A percentile compares a stretch with the other conserved stretches of the same genome.
Conservation (phyloP, 2,113 vertebrate genomes). For the Nanorana parkeri region DNA sequence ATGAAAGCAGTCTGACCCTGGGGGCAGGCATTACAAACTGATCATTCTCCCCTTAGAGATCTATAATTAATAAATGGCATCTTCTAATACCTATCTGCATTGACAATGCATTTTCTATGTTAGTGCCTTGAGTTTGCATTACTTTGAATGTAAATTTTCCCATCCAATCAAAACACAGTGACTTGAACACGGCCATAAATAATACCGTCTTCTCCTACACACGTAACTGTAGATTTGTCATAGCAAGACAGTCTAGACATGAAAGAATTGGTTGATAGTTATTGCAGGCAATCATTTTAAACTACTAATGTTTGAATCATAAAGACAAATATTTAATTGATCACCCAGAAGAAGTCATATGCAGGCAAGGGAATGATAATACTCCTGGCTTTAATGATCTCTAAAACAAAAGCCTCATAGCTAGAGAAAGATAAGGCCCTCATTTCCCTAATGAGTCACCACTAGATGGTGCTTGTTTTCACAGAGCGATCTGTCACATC, state of each 20-base stretch:
- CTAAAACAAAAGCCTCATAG: slow-evolving; percentile 16
- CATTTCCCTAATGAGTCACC: not conserved
- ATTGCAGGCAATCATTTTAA: slow-evolving; percentile 41
- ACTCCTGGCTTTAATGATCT: slow-evolving; percentile 24
- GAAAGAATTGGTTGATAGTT: slow-evolving; percentile 38
- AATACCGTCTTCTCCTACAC: slow-evolving; percentile 32
- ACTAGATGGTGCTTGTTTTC: slow-evolving; percentile 7
- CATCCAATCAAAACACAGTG: slow-evolving; percentile 40
- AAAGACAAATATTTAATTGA: slow-evolving; percentile 51
- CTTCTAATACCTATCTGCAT: slow-evolving; percentile 24
- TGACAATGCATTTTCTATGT: slow-evolving; percentile 15
- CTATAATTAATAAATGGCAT: slow-evolving; percentile 40
- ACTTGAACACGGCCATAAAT: slow-evolving; percentile 27
- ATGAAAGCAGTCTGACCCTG: slow-evolving; percentile 16
- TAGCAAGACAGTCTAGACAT: slow-evolving; percentile 39
- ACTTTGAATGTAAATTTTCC: slow-evolving; percentile 37
- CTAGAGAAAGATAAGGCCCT: slow-evolving; percentile 12
- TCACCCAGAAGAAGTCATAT: slow-evolving; percentile 7
- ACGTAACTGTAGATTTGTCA: slow-evolving; percentile 34
- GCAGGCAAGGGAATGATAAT: slow-evolving; percentile 18
- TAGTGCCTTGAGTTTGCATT: slow-evolving; percentile 33
- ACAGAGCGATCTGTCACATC: slow-evolving; percentile 2
- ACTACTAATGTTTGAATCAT: slow-evolving; percentile 39
- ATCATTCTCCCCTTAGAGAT: slow-evolving; percentile 45
- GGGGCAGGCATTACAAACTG: slow-evolving; percentile 36